Evolutionary conservation across 2,797 vertebrate species (phyloP).

Genomic region (Phoxinus dragarum): DNA sequence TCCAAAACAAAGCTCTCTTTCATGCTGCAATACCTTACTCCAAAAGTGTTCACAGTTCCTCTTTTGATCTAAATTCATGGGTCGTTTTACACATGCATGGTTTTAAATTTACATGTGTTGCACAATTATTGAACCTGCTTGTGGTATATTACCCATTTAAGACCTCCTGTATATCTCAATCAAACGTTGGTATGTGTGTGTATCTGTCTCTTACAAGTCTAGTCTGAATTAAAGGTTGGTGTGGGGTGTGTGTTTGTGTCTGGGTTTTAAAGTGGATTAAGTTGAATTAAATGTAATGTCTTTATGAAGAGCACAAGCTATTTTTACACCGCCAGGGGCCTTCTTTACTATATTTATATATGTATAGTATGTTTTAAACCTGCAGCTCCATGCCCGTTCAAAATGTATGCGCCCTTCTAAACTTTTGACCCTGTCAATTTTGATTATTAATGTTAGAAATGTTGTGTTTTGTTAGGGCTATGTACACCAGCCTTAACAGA

Average conservation of each 20-base stretch:
- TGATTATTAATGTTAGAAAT: constrained; percentile 1
- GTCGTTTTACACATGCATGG: neutral
- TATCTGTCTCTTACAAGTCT: neutral
- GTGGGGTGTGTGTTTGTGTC: constrained; percentile 2
- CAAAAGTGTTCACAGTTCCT: constrained; percentile 39
- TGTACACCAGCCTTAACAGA: neutral
- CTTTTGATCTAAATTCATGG: constrained; percentile 38
- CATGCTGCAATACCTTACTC: constrained; percentile 33
- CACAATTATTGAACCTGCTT: neutral
- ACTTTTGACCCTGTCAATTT: neutral
- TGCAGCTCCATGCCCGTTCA: neutral
- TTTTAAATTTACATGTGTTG: neutral
- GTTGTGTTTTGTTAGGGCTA: neutral
- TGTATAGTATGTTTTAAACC: neutral
- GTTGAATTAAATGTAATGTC: constrained; percentile 50
- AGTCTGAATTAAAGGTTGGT: too few species aligned
- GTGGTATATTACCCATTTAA: neutral
- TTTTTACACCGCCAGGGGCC: constrained; percentile 54
- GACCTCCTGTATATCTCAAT: neutral
- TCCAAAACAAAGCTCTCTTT: constrained; percentile 44
- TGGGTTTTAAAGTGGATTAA: constrained; percentile 35
- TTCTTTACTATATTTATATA: constrained; percentile 42
- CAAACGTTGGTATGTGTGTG: neutral
- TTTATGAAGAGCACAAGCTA: constrained; percentile 44
- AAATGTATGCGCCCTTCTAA: neutral